phyloP scores from a whole-genome alignment of 2,888 invertebrate genomes.

The Lamellibrachia satsuma region DNA sequence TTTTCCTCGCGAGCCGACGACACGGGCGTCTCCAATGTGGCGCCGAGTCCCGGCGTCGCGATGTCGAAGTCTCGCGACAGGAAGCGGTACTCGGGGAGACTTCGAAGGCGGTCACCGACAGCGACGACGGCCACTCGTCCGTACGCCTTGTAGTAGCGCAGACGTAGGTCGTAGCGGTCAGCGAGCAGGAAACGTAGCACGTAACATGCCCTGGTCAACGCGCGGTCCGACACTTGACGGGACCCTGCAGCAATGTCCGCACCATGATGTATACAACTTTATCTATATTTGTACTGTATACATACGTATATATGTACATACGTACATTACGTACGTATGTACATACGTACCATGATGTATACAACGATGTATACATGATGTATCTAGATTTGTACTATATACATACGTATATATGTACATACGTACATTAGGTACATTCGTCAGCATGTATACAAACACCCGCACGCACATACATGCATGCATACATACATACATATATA shows the following conservation, averaged over 20 bases:
- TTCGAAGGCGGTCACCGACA: slow-evolving; percentile 40
- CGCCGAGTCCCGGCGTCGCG: slow-evolving; percentile 49
- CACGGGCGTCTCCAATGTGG: slow-evolving; percentile 45
- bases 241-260: slow-evolving; percentile 40
- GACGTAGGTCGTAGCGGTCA: slow-evolving; percentile 46
- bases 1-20: slow-evolving; percentile 52
- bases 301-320: too few relatives aligned
- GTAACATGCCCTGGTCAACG: slow-evolving; percentile 53
- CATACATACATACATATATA: too few relatives aligned
- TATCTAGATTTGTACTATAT: too few relatives aligned
- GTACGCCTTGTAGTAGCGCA: slow-evolving; percentile 47
- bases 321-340: too few relatives aligned
- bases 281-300: too few relatives aligned
- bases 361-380: too few relatives aligned
- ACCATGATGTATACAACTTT: too few relatives aligned
- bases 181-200: slow-evolving; percentile 53
- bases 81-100: slow-evolving; percentile 50
- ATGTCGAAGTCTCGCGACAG: slow-evolving; percentile 40
- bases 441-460: too few relatives aligned
- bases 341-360: too few relatives aligned
- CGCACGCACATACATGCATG: background rate
- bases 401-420: too few relatives aligned
- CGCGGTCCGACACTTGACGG: slow-evolving; percentile 45
- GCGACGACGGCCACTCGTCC: slow-evolving; percentile 52
- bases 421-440: too few relatives aligned